Conservation (phyloP, 1,140 invertebrate genomes). For the Fopius arisanus region DNA sequence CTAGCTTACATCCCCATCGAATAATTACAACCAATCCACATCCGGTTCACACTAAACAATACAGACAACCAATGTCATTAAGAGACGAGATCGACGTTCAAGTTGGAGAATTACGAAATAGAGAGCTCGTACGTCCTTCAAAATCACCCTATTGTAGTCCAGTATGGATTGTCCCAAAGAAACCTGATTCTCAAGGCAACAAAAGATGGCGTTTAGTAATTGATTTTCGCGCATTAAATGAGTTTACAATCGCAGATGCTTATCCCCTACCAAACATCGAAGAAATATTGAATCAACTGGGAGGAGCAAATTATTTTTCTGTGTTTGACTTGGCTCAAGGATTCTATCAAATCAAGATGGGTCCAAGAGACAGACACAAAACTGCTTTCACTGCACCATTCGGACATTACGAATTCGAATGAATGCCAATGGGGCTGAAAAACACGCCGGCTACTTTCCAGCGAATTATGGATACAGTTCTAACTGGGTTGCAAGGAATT, state of each 20-base stretch:
- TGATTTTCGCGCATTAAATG: constrained; percentile 57
- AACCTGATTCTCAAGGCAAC: no score
- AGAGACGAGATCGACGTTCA: no score
- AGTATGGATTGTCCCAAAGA: constrained; percentile 48
- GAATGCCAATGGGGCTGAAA: constrained; percentile 48
- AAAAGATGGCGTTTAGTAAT: no score
- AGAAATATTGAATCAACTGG: no score
- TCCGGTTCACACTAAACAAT: no score
- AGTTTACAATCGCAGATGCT: constrained; percentile 56
- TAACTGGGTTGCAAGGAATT: constrained; percentile 35
- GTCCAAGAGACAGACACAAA: constrained; percentile 54
- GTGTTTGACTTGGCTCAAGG: constrained; percentile 54
- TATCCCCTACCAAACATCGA: constrained; percentile 66
- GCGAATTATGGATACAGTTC: constrained; percentile 46
- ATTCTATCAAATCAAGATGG: no score
- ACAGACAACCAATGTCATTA: no score
- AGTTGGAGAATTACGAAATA: no score
- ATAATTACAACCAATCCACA: no score
- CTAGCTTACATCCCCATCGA: no score
- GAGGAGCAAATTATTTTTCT: constrained; percentile 52
- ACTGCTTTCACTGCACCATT: constrained; percentile 54
- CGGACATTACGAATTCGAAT: constrained; percentile 49
- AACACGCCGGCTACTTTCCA: constrained; percentile 40
- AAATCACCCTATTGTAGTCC: constrained; percentile 47
- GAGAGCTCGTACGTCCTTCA: constrained; percentile 33